phyloP scores from a whole-genome alignment of 2,113 vertebrate genomes.

The Rhabdornis inornatus region DNA sequence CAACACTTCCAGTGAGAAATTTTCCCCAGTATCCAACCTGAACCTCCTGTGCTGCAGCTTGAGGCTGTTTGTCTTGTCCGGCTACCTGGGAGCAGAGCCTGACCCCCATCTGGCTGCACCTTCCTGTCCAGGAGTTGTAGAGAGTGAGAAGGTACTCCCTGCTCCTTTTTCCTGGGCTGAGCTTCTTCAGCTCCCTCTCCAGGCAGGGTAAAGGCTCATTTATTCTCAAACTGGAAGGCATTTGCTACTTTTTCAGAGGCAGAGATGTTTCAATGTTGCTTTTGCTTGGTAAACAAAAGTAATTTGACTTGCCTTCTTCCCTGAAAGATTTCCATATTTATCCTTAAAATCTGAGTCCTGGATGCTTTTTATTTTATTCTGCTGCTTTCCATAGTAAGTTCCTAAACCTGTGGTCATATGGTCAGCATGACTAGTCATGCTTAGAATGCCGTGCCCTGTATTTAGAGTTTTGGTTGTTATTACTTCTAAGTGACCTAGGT shows the following conservation, averaged over 20 bases:
- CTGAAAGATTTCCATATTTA: not conserved
- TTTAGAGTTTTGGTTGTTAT: not conserved
- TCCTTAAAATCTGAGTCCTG: not conserved
- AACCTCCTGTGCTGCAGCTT: not conserved
- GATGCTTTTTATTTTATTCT: not conserved
- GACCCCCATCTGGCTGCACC: not conserved
- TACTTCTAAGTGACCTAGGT: not conserved
- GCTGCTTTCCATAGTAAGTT: not conserved
- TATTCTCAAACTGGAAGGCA: not conserved
- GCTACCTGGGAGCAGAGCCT: not conserved
- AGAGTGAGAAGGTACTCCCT: not conserved
- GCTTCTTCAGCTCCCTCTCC: not conserved
- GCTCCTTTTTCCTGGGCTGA: not conserved
- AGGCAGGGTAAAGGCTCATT: not conserved
- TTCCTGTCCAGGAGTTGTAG: not conserved
- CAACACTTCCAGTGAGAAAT: not conserved
- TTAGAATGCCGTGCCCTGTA: not conserved
- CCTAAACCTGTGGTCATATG: not conserved
- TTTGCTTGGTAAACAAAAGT: not conserved
- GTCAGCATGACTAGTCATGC: not conserved
- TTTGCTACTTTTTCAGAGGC: not conserved
- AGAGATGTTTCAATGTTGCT: not conserved
- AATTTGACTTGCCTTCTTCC: not conserved
- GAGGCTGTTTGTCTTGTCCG: not conserved
- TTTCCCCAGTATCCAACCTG: not conserved